phyloP scores from a whole-genome alignment of 2,797 vertebrate genomes.

The Kryptopterus vitreolus region DNA sequence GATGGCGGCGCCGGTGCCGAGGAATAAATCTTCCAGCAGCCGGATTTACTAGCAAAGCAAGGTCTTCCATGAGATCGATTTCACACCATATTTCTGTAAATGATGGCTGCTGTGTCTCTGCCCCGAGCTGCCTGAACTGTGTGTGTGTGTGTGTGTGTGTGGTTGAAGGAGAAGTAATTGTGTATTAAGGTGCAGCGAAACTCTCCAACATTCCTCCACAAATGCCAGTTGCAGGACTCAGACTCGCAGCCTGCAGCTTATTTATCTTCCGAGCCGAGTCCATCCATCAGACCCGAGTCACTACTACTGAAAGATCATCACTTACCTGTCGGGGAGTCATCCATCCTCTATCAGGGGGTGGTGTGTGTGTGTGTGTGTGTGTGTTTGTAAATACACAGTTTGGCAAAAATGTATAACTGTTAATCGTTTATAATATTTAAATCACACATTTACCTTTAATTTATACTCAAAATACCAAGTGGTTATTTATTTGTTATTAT shows the following conservation, averaged over 20 bases:
- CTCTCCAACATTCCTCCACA: constrained; percentile 59
- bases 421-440: too few relatives aligned
- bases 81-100: constrained; percentile 69
- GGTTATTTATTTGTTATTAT: too few relatives aligned
- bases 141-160: constrained; percentile 17
- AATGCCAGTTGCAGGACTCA: constrained; percentile 46
- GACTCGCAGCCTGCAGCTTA: constrained; percentile 57
- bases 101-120: constrained; percentile 67
- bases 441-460: too few relatives aligned
- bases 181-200: constrained; percentile 13
- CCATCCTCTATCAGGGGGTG: constrained; percentile 63
- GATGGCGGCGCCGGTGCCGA: background rate
- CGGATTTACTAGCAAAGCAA: constrained; percentile 63
- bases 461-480: too few relatives aligned
- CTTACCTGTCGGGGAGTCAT: constrained; percentile 73
- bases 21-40: constrained; percentile 66
- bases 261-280: constrained; percentile 69
- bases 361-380: constrained; percentile 7
- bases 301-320: constrained; percentile 70
- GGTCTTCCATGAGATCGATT: constrained; percentile 69
- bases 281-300: constrained; percentile 63
- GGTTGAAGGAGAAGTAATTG: background rate
- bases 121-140: constrained; percentile 55
- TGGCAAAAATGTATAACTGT: too few relatives aligned
- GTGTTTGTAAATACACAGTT: too few relatives aligned